Conservation (phyloP, 2,113 vertebrate species). For the Fukomys damarensis region DNA sequence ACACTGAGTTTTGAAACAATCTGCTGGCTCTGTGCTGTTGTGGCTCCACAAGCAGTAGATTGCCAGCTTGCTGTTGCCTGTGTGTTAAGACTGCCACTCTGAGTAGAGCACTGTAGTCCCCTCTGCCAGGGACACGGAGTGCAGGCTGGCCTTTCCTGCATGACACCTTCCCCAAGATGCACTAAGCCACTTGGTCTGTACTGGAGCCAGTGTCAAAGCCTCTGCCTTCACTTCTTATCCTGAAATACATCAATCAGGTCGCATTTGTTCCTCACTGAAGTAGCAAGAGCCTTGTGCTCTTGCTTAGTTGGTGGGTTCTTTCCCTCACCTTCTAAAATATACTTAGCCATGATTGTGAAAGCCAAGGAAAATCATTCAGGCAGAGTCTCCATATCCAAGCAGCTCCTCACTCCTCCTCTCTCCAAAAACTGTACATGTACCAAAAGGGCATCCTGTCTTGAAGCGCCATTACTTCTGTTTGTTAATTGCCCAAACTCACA, state of each 20-base stretch:
- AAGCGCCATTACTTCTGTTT: slow-evolving; percentile 52
- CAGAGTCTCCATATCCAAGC: neutral
- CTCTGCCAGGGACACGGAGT: neutral
- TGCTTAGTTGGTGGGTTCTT: neutral
- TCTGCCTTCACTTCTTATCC: slow-evolving; percentile 44
- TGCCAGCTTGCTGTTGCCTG: neutral
- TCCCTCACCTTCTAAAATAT: slow-evolving; percentile 14
- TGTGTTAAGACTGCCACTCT: neutral
- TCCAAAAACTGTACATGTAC: neutral
- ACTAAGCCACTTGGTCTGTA: neutral
- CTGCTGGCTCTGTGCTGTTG: fast-evolving
- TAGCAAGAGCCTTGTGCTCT: slow-evolving; percentile 33
- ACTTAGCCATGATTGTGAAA: neutral
- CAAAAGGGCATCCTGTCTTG: slow-evolving; percentile 62
- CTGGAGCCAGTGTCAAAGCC: neutral
- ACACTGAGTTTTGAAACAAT: neutral
- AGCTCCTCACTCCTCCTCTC: neutral
- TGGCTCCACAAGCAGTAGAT: neutral
- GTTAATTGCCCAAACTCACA: slow-evolving; percentile 78
- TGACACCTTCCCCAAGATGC: fast-evolving
- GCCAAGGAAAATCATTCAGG: neutral
- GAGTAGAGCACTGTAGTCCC: neutral
- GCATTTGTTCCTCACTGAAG: slow-evolving; percentile 2
- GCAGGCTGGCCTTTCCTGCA: neutral
- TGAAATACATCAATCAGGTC: neutral